These are phyloP conservation scores for Thaumetopoea pityocampa DNA, from an alignment of 1,140 invertebrate genomes.

Conservation along the genomic window DNA sequence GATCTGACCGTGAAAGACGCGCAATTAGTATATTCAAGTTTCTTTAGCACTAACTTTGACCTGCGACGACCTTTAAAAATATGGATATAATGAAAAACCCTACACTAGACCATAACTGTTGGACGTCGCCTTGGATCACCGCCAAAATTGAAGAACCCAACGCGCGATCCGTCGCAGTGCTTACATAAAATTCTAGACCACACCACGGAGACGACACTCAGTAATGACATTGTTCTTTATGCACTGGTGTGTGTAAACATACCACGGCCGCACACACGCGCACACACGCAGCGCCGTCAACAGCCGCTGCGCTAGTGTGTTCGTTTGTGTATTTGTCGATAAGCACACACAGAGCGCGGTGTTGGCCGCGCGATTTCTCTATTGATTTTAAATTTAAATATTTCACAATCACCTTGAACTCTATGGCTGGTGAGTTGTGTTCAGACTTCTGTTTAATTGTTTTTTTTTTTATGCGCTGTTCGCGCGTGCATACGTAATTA, in stretches of 20 bases:
- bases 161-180: slow-evolving; percentile 28
- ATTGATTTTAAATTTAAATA: slow-evolving; percentile 65
- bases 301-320: slow-evolving; percentile 23
- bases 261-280: slow-evolving; percentile 6
- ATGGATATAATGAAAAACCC: too few species aligned
- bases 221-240: slow-evolving; percentile 64
- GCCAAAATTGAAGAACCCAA: slow-evolving; percentile 19
- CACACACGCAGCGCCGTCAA: slow-evolving; percentile 11
- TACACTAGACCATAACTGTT: slow-evolving; percentile 17
- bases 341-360: slow-evolving; percentile 50
- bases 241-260: slow-evolving; percentile 58
- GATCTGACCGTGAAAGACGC: too few species aligned
- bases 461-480: slow-evolving; percentile 13
- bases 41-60: too few species aligned
- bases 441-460: slow-evolving; percentile 14
- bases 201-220: slow-evolving; percentile 40
- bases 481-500: slow-evolving; percentile 14
- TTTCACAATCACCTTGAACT: slow-evolving; percentile 60
- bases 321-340: slow-evolving; percentile 29
- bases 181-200: slow-evolving; percentile 45
- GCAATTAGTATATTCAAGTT: too few species aligned
- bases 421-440: slow-evolving; percentile 64
- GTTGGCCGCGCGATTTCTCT: slow-evolving; percentile 55
- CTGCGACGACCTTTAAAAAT: too few species aligned
- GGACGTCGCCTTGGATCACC: slow-evolving; percentile 10